Evolutionary conservation across 2,113 vertebrate genomes (phyloP), one percentile per base, ranked within the genome.

Genomic region (Oncorhynchus gorbuscha): DNA sequence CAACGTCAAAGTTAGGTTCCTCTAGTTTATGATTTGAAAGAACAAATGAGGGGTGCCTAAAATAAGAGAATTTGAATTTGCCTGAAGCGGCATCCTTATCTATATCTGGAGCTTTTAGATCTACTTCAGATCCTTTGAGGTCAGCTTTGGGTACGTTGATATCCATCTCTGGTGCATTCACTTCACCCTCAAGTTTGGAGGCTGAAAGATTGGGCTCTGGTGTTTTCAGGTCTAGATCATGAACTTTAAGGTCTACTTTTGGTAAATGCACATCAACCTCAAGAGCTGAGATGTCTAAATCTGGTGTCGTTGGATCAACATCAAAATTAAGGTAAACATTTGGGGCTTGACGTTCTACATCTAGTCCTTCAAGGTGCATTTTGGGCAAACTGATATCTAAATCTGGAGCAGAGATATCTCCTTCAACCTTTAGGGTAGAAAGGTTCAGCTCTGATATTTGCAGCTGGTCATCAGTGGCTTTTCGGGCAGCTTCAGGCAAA

Each of bases 1-100:
- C 75, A 28, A 77, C 16, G 61, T 72, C 79, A 68, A 75, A 4
- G 16, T 67, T 82, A 16, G 89, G 83, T 76, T 73, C 58, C 24
- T 92, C 84, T 48, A 79, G 71, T n/a, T 83, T 84, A 62, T 87
- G 64, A 45, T 76, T 79, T 72, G 87, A 86, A 69, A 84, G 69
- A 32, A 74, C 81, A 72, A 91, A 67, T 22, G 83, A 83, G 39
- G 87, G 87, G 55, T 84, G 58, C 4, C 91, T 93, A 49, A 86
- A 87, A 77, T 85, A 48, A 45, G 86, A 84, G 22, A 78, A 30
- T 77, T 84, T 89, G 62, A 86, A 85, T 49, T 89, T 87, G n/a
- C 85, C 85, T 8, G 81, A 13, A 24, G 73, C 4, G 30, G 83
- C 30, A 80, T 85, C 72, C 1, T 87, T n/a, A 48, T 80, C 74